phyloP scores from a whole-genome alignment of 1,140 invertebrate genomes.

The Drosophila albomicans region DNA sequence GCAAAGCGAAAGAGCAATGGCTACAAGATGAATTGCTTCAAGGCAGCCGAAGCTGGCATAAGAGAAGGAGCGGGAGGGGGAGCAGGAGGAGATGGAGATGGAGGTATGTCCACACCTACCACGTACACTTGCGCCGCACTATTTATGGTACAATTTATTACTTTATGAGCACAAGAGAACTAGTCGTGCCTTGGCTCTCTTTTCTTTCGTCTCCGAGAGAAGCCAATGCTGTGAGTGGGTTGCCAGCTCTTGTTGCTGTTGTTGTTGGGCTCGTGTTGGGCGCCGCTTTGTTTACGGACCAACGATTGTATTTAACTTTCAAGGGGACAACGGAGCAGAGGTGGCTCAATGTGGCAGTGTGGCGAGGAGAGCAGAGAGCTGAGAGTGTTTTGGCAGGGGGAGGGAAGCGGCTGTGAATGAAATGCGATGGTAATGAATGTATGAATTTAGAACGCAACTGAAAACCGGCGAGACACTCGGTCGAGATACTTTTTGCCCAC shows the following conservation, averaged over 20 bases:
- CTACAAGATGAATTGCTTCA: conserved; percentile 72
- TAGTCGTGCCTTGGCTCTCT: conserved; percentile 20
- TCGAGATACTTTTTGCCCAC: conserved; percentile 77
- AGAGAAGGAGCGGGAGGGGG: background rate
- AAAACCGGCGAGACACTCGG: conserved; percentile 79
- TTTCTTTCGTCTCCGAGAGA: background rate
- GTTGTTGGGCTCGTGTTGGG: conserved; percentile 1
- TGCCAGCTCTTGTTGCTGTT: too few relatives aligned
- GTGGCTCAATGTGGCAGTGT: too few relatives aligned
- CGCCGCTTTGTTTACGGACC: conserved; percentile 72
- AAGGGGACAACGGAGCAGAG: background rate
- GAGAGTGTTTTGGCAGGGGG: too few relatives aligned
- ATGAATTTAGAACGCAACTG: conserved; percentile 83
- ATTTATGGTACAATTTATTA: conserved; percentile 84
- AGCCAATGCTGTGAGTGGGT: too few relatives aligned
- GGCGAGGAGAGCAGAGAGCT: too few relatives aligned
- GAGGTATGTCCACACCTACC: conserved; percentile 18
- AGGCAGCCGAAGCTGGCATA: conserved; percentile 14
- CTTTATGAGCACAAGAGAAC: conserved; percentile 76
- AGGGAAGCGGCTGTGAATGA: conserved; percentile 48
- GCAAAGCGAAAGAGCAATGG: conserved; percentile 35
- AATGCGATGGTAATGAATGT: conserved; percentile 82
- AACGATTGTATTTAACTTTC: conserved; percentile 76
- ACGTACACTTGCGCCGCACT: conserved; percentile 73
- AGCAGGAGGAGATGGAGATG: background rate